Evolutionary conservation across 2,888 invertebrate species (phyloP).

Genomic region (Drosophila antonietae): DNA sequence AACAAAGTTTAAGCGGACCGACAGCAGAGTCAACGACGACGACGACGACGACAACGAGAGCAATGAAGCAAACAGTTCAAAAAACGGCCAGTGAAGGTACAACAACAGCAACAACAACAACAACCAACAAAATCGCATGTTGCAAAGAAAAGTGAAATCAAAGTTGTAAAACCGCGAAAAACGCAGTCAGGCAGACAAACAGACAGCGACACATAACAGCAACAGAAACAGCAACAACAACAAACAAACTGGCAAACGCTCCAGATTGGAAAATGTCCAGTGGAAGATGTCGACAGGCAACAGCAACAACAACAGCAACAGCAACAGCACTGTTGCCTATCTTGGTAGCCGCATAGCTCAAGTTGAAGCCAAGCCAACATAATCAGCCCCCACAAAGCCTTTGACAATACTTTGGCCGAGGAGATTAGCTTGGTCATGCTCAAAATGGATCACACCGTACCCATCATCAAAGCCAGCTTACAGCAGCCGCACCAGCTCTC

Average conservation of each 20-base stretch:
- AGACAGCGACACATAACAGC: conserved; percentile 70
- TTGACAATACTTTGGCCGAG: conserved; percentile 47
- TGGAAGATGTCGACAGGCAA: conserved; percentile 68
- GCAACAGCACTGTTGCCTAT: conserved; percentile 28
- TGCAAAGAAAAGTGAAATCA: conserved; percentile 81
- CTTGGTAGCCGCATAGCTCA: conserved; percentile 42
- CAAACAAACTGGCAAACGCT: conserved; percentile 46
- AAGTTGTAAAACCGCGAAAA: conserved; percentile 81
- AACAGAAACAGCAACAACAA: conserved; percentile 42
- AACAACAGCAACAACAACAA: conserved; percentile 53
- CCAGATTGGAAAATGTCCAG: conserved; percentile 71
- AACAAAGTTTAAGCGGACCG: conserved; percentile 74
- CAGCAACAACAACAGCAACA: conserved; percentile 11
- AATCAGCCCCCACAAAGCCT: conserved; percentile 58
- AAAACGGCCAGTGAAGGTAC: conserved; percentile 78
- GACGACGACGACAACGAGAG: conserved; percentile 55
- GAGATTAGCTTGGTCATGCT: conserved; percentile 57
- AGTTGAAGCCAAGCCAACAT: conserved; percentile 36
- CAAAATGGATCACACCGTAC: conserved; percentile 59
- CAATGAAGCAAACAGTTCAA: conserved; percentile 75
- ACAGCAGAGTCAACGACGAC: conserved; percentile 32
- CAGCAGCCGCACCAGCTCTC: conserved; percentile 19
- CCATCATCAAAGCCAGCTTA: conserved; percentile 49
- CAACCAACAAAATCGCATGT: conserved; percentile 66
- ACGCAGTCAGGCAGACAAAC: conserved; percentile 73